Evolutionary conservation across 1,140 invertebrate species (phyloP).

Genomic region (Solen grandis): DNA sequence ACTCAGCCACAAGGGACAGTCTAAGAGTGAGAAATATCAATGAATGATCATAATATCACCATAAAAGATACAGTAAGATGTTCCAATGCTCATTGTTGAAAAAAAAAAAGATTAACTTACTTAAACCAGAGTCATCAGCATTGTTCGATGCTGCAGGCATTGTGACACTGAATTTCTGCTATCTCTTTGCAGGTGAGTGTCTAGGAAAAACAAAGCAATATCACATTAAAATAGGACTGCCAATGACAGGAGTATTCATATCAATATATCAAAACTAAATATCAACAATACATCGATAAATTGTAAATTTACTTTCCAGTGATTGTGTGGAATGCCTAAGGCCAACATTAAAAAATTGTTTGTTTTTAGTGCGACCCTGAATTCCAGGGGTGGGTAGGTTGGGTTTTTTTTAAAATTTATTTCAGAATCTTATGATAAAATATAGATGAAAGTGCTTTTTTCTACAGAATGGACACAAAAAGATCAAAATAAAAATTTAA

Average conservation of each 20-base stretch:
- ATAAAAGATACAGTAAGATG: neutral
- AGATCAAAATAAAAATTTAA: too few relatives aligned
- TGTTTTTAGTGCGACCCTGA: too few relatives aligned
- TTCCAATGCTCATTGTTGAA: neutral
- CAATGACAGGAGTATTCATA: neutral
- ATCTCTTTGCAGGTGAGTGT: neutral
- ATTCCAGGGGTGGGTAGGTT: too few relatives aligned
- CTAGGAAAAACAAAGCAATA: neutral
- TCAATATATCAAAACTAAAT: neutral
- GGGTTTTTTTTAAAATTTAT: too few relatives aligned
- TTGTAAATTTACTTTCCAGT: neutral
- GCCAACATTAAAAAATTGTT: neutral
- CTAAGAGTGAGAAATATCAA: neutral
- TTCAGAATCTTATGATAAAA: too few relatives aligned
- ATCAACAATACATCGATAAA: neutral
- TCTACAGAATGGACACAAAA: too few relatives aligned
- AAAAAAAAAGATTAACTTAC: constrained; percentile 16
- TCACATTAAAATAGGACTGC: neutral
- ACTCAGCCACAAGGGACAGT: neutral
- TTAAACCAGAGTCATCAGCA: constrained; percentile 46
- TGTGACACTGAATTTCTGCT: neutral
- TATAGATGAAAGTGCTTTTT: too few relatives aligned
- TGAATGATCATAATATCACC: too few relatives aligned
- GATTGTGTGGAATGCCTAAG: neutral
- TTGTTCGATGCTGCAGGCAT: constrained; percentile 54